Conservation (phyloP, 2,113 vertebrate genomes). For the Lepus americanus region DNA sequence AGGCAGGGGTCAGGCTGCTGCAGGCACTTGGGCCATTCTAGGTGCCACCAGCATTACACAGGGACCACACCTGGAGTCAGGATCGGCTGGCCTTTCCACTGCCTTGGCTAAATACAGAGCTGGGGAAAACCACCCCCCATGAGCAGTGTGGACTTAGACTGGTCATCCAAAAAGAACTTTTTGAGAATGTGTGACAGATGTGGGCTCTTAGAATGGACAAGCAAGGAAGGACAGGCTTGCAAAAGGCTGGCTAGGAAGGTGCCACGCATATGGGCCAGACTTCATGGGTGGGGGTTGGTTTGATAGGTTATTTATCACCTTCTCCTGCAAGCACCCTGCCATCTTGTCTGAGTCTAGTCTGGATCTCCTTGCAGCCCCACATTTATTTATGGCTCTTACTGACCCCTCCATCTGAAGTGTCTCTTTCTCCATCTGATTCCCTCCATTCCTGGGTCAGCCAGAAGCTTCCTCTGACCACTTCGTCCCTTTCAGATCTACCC, state of each 20-base stretch:
- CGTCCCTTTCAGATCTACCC: not conserved
- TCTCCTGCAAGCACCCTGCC: not conserved
- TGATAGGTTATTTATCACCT: not conserved
- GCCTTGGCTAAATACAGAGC: slow-evolving; percentile 3
- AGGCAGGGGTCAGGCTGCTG: not conserved
- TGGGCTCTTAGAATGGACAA: not conserved
- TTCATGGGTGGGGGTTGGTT: not conserved
- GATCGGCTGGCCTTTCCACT: not conserved
- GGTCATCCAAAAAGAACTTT: slow-evolving; percentile 14
- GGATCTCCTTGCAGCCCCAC: too few species aligned
- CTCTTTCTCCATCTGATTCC: not conserved
- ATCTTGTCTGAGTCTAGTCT: not conserved
- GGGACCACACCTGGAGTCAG: not conserved
- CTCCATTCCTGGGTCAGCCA: not conserved
- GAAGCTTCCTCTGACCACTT: not conserved
- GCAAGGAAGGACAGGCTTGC: not conserved
- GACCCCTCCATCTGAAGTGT: not conserved
- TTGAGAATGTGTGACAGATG: not conserved
- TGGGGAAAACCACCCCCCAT: not conserved
- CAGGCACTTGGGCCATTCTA: not conserved
- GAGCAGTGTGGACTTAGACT: not conserved
- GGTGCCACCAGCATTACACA: not conserved
- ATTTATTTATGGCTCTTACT: not conserved
- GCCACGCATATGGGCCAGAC: not conserved
- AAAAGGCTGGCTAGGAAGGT: not conserved